Percentiles rank a stretch among this genome's conserved stretches.
Conservation (phyloP, 64 coral and sea anemone genomes). For the Pocillopora damicornis region DNA sequence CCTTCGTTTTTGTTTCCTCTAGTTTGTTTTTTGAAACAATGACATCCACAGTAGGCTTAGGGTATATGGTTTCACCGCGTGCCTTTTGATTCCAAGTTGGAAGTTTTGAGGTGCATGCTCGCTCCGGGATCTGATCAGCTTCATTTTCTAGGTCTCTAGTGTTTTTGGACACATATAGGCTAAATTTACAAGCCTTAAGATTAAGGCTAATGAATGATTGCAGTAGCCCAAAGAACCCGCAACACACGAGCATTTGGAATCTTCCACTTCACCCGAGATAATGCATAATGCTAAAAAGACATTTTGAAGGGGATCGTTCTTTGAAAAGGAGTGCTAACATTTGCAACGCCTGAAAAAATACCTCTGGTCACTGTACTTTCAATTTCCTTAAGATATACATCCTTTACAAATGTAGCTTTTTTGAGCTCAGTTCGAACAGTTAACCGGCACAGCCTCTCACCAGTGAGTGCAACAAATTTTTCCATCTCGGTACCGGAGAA, state of each 20-base stretch:
- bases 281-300: constrained; percentile 14
- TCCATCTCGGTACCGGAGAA: constrained; percentile 11
- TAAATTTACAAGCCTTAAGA: background rate
- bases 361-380: constrained; percentile 4
- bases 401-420: constrained; percentile 38
- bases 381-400: constrained; percentile 33
- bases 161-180: no score
- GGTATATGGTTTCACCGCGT: no score
- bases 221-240: constrained; percentile 17
- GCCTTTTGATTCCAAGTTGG: no score
- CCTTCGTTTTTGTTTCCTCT: constrained; percentile 20
- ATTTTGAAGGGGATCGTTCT: constrained; percentile 6
- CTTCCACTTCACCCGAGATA: constrained; percentile 20
- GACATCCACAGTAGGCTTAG: no score
- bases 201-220: constrained; percentile 41
- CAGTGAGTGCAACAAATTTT: background rate
- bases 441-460: background rate
- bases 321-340: constrained; percentile 35
- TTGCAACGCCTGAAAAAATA: constrained; percentile 21
- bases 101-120: no score
- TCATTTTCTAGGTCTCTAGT: no score
- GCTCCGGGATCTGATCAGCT: no score
- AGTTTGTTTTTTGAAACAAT: background rate
- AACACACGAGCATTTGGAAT: constrained; percentile 28
- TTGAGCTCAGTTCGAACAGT: background rate